phyloP scores from a whole-genome alignment of 2,888 invertebrate species.

The Lycia hirtaria region DNA sequence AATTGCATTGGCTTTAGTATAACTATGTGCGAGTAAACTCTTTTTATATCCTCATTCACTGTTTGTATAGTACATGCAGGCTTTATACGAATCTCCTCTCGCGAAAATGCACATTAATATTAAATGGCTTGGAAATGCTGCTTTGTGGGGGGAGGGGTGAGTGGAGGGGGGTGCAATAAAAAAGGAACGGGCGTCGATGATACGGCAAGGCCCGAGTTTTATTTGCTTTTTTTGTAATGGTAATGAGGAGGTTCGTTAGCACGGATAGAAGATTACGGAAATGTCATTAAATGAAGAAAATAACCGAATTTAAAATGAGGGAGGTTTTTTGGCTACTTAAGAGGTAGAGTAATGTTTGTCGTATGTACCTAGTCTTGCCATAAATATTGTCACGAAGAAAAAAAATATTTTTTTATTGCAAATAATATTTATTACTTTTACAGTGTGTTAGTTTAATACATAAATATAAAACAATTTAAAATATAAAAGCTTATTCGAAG shows the following conservation, averaged over 20 bases:
- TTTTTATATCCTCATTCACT: slow-evolving; percentile 5
- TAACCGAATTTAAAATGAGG: neutral
- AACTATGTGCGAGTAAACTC: neutral
- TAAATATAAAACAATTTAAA: too few relatives aligned
- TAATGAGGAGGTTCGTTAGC: slow-evolving; percentile 28
- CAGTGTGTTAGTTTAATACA: too few relatives aligned
- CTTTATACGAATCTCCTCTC: slow-evolving; percentile 83
- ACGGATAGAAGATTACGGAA: neutral
- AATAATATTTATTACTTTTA: neutral
- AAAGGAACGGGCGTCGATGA: slow-evolving; percentile 77
- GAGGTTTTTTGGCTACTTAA: too few relatives aligned
- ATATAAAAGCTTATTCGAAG: too few relatives aligned
- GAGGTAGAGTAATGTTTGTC: too few relatives aligned
- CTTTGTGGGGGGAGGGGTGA: slow-evolving; percentile 68
- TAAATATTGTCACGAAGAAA: too few relatives aligned
- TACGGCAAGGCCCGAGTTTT: slow-evolving; percentile 66
- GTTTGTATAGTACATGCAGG: slow-evolving; percentile 49
- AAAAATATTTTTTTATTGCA: neutral
- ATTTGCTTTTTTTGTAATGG: slow-evolving; percentile 60
- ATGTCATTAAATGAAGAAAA: slow-evolving; percentile 2
- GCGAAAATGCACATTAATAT: slow-evolving; percentile 87
- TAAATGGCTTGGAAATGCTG: slow-evolving; percentile 86
- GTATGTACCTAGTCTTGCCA: too few relatives aligned
- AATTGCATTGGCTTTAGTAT: too few relatives aligned
- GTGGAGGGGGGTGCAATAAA: slow-evolving; percentile 71